phyloP scores from a whole-genome alignment of 2,113 vertebrate genomes.

The Callipepla californica region DNA sequence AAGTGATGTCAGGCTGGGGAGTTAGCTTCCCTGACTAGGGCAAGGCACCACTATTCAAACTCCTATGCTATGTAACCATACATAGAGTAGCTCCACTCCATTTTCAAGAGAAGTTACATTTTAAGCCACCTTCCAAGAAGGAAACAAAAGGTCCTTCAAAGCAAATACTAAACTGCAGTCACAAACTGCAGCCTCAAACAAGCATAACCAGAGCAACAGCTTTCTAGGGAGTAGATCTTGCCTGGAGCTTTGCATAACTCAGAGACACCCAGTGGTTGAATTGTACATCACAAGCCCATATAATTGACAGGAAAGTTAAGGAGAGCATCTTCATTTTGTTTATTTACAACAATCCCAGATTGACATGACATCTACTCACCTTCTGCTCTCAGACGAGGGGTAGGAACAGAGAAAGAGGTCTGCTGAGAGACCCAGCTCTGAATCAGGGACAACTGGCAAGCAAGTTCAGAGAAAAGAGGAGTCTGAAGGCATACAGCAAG shows the following conservation, averaged over 20 bases:
- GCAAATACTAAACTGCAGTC: not conserved
- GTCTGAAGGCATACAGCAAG: not conserved
- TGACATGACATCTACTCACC: not conserved
- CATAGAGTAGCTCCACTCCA: rapidly evolving
- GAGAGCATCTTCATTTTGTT: not conserved
- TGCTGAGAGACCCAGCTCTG: not conserved
- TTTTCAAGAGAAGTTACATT: not conserved
- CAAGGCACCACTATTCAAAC: not conserved
- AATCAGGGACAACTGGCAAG: not conserved
- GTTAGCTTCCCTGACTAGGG: not conserved
- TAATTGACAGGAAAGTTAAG: not conserved
- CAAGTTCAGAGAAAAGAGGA: not conserved
- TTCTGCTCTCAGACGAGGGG: not conserved
- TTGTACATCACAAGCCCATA: not conserved
- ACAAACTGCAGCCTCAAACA: not conserved
- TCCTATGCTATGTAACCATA: not conserved
- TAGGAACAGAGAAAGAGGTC: not conserved
- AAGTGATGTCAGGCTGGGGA: not conserved
- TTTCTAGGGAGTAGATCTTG: not conserved
- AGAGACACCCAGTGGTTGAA: slow-evolving; percentile 30
- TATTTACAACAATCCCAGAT: not conserved
- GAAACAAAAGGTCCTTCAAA: not conserved
- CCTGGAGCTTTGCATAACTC: not conserved
- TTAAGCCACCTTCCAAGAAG: not conserved
- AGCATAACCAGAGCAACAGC: not conserved